Evolutionary conservation across 2,113 vertebrate species (phyloP).

Genomic region (Xenopus laevis): DNA sequence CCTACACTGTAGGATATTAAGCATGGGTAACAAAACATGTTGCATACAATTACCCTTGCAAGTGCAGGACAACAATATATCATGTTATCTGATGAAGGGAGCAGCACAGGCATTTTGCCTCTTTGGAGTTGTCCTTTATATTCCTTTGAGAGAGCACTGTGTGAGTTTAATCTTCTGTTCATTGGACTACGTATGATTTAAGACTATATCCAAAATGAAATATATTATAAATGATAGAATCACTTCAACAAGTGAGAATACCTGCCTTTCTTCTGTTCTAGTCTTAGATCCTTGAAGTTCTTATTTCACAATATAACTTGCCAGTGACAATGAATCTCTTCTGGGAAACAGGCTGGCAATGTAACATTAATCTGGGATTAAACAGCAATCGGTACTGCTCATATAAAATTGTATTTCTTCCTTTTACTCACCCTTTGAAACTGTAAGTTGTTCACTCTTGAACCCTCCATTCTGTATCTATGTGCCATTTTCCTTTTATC

Average conservation of each 20-base stretch:
- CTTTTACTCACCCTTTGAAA: not conserved
- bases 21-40: too few relatives aligned
- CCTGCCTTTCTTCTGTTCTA: not conserved
- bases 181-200: too few relatives aligned
- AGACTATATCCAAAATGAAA: too few relatives aligned
- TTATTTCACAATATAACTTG: not conserved
- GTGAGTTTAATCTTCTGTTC: too few relatives aligned
- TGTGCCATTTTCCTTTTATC: conserved; percentile 30
- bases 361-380: conserved; percentile 1
- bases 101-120: too few relatives aligned
- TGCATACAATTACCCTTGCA: too few relatives aligned
- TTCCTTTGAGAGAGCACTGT: too few relatives aligned
- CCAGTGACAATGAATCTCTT: not conserved
- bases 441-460: conserved; percentile 2
- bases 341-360: not conserved
- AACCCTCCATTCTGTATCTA: conserved; percentile 19
- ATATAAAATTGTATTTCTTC: not conserved
- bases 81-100: too few relatives aligned
- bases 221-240: not conserved
- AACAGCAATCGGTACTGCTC: not conserved
- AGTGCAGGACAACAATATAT: too few relatives aligned
- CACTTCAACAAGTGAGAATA: not conserved
- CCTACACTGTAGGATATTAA: too few relatives aligned
- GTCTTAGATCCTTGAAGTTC: not conserved
- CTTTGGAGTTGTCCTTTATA: too few relatives aligned